These are phyloP conservation scores for Spodoptera picta DNA, from an alignment of 2,888 invertebrate genomes.

Conservation along the genomic window DNA sequence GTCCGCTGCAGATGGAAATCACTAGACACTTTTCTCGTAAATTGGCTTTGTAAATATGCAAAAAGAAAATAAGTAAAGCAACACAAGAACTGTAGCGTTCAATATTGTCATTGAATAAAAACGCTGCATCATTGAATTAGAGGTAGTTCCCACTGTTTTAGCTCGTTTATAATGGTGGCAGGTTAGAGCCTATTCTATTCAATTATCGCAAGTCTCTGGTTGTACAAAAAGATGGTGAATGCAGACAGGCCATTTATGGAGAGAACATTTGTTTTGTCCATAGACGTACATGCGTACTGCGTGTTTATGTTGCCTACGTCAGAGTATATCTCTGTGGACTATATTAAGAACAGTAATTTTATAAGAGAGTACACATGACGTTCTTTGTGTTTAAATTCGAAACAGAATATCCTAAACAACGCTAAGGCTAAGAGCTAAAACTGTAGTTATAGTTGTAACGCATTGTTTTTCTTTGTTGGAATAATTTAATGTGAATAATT, in stretches of 20 bases:
- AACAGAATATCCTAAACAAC: conserved; percentile 6
- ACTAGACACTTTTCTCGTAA: conserved; percentile 12
- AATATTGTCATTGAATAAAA: conserved; percentile 36
- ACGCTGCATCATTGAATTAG: conserved; percentile 38
- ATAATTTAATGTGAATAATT: background rate
- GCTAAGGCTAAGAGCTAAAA: too few species aligned
- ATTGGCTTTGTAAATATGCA: background rate
- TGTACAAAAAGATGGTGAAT: conserved; percentile 57
- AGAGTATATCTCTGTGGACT: conserved; percentile 10
- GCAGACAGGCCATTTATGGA: conserved; percentile 49
- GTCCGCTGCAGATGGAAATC: conserved; percentile 31
- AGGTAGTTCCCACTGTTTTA: conserved; percentile 50
- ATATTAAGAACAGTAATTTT: conserved; percentile 20
- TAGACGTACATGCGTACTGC: conserved; percentile 26
- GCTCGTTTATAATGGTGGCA: conserved; percentile 17
- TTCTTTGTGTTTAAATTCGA: conserved; percentile 23
- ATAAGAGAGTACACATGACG: conserved; percentile 27
- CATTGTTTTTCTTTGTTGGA: conserved; percentile 21
- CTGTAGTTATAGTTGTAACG: background rate
- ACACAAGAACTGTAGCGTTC: conserved; percentile 25
- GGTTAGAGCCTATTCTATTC: conserved; percentile 25
- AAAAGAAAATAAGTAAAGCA: conserved; percentile 1
- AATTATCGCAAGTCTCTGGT: conserved; percentile 39
- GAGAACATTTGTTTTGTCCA: conserved; percentile 47
- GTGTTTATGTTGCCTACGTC: background rate